Evolutionary conservation across 2,888 invertebrate species (phyloP), one percentile per base, ranked within the genome.

Genomic region (Adineta ricciae): DNA sequence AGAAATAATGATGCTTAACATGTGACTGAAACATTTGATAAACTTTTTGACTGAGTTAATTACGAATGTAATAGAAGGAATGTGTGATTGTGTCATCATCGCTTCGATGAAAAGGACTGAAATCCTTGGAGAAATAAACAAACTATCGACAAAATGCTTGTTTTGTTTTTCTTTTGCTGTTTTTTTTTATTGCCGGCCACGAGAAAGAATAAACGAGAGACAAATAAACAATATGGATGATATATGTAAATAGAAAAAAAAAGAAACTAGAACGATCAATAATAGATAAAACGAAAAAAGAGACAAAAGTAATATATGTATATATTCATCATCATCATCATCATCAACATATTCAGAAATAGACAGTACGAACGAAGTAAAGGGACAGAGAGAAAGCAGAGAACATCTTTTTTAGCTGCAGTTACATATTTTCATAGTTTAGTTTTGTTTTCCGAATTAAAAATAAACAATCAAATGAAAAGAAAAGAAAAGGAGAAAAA

Each of bases 161-260:
- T 56, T 52, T 52, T 52, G n/a, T n/a, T n/a, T n/a, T n/a, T n/a
- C n/a, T 52, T 56, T n/a, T 64, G 16, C 32, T 32, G 32, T 14
- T 19, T 27, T 64, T 64, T 54, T 64, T 64, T 64, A 64, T 64
- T 64, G 64, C 32, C 32, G 32, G 64, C 64, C 64, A 64, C 32
- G 32, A 32, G 19, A 32, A 64, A 64, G 32, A 64, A 32, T 64
- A 64, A 64, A 64, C 64, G 64, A 64, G 64, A 64, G 64, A 64
- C 64, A 36, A 64, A 64, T 64, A 64, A 64, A 64, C 64, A 64
- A 64, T 64, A 64, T 64, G 64, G 64, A 64, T 64, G 64, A 64
- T 64, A 64, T 64, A 64, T 32, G 64, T 64, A 32, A 64, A 64
- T 36, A 64, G 64, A 64, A 27, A 36, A 64, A 32, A 32, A 64